Base-by-base conservation (phyloP, 2,113 vertebrate genomes). In the Melanerpes aurifrons region DNA sequence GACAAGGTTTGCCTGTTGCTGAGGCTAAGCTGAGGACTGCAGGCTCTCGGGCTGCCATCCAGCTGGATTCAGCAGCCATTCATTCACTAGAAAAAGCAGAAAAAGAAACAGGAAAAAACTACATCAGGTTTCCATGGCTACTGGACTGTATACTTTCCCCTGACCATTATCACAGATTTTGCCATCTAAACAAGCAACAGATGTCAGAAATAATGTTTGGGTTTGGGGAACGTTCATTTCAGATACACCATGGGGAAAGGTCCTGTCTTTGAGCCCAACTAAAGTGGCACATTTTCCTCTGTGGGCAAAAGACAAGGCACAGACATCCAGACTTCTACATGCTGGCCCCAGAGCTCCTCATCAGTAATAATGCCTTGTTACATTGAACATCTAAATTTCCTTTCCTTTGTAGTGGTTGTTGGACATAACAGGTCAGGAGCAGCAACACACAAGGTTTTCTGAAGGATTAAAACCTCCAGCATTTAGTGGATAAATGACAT, bases 151-250 rank as follows among this genome's bases (percentile, higher is more conserved):
- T 93, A 96, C 85, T 94, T 90, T 93, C 82, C 88, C 89, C 90
- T 95, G 91, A 97, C 93, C 86, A 89, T 95, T 94, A 96, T 84
- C 86, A 92, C 54, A 50, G 93, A 87, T 54, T 93, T 64, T 96
- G 85, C 67, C 80, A 96, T 71, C 70, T 92, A 97, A 96, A 96
- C 62, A 96, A 97, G 93, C 74, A 96, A 58, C 96, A 97, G 96
- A 97, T 96, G 94, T 95, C 12, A 83, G 88, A 88, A 94, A 82
- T 77, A 70, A 82, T 15, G 16, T 74, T 88, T 82, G 91, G 63
- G 82, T 74, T 90, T 86, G 66, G 57, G 32, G 84, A 89, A 70
- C 11, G 1, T 35, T 80, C 35, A 7, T 80, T 90, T 76, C 10
- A 11, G 86, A 79, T 20, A 25, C 3, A n/a, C 25, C 83, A 15